phyloP scores from a whole-genome alignment of 2,888 invertebrate genomes.

The Yponomeuta malinellus region DNA sequence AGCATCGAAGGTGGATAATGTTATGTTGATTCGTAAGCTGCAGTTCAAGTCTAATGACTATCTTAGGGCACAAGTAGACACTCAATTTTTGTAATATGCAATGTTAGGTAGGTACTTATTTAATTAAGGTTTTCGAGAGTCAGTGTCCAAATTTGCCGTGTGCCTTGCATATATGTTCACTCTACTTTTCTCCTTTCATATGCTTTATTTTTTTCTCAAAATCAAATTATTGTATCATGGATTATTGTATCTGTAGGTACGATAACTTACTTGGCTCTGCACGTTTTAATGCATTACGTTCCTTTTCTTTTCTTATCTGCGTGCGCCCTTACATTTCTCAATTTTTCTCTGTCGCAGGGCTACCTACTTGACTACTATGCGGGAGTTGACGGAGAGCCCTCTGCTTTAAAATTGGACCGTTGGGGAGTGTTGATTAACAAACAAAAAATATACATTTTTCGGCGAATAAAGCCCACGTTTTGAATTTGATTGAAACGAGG shows the following conservation, averaged over 20 bases:
- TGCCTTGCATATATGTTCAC: too few relatives aligned
- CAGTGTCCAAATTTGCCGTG: too few relatives aligned
- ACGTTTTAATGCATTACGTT: too few relatives aligned
- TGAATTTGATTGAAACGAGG: conserved; percentile 38
- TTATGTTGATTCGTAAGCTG: not conserved
- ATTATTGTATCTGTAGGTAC: too few relatives aligned
- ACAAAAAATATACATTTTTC: conserved; percentile 51
- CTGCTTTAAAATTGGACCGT: conserved; percentile 48
- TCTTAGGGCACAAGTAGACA: not conserved
- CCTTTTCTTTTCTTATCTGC: too few relatives aligned
- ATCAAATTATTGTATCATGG: too few relatives aligned
- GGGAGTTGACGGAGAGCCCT: conserved; percentile 46
- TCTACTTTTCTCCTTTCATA: too few relatives aligned
- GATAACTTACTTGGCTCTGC: too few relatives aligned
- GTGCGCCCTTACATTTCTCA: conserved; percentile 15
- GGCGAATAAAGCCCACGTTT: conserved; percentile 24
- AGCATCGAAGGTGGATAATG: not conserved
- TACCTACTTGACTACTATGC: conserved; percentile 49
- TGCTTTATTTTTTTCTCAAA: too few relatives aligned
- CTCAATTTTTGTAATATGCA: too few relatives aligned
- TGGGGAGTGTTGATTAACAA: conserved; percentile 63
- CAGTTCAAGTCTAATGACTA: conserved; percentile 10
- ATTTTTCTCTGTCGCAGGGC: conserved; percentile 51
- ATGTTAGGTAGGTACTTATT: too few relatives aligned
- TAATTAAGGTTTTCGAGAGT: too few relatives aligned